Percentiles rank a stretch among this genome's conserved stretches.
Evolutionary conservation across 2,113 vertebrate species (phyloP).

Genomic region (Diadophis punctatus): DNA sequence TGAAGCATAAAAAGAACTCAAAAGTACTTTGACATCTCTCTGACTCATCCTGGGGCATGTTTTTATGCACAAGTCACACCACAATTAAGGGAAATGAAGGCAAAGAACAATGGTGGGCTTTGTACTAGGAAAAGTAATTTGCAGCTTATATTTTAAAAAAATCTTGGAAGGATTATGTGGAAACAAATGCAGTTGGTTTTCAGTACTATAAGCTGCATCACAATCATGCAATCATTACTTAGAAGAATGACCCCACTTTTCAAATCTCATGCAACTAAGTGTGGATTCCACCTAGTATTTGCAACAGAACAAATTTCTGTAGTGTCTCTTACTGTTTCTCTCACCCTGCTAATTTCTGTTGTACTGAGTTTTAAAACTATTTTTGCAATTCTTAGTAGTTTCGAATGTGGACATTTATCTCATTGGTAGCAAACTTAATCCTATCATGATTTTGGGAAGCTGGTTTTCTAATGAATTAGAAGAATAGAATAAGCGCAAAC

Average conservation of each 20-base stretch:
- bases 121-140: conserved; percentile 24
- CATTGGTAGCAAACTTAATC: accelerated
- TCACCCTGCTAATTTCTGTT: accelerated
- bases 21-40: background rate
- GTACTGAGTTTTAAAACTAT: background rate
- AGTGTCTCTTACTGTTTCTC: background rate
- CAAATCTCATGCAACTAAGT: background rate
- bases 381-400: background rate
- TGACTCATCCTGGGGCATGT: background rate
- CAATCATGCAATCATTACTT: background rate
- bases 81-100: background rate
- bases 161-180: accelerated
- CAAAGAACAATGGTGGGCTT: background rate
- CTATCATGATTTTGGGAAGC: background rate
- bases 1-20: conserved; percentile 38
- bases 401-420: background rate
- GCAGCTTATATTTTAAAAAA: conserved; percentile 11
- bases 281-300: background rate
- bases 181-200: conserved; percentile 25
- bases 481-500: conserved; percentile 11
- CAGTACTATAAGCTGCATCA: background rate
- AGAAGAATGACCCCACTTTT: background rate
- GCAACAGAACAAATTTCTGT: background rate
- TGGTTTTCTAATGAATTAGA: background rate
- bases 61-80: background rate